Evolutionary conservation across 1,140 invertebrate species (phyloP).

Genomic region (Phenacoccus solenopsis): DNA sequence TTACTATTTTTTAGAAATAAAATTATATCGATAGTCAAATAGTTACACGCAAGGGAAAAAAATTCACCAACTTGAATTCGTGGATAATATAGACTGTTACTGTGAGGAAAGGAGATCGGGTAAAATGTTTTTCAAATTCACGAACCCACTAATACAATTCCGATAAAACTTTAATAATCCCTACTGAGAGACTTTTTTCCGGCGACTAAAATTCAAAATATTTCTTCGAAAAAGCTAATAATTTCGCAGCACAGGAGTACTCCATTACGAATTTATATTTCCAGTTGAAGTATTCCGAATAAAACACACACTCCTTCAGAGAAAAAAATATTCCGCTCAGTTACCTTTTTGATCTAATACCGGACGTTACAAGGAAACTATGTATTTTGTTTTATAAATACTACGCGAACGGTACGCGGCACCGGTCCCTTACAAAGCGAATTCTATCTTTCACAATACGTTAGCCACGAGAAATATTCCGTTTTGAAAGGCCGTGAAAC

Average conservation of each 20-base stretch:
- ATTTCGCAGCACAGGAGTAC: not conserved
- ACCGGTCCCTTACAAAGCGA: not conserved
- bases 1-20: too few species aligned
- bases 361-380: not conserved
- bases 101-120: too few species aligned
- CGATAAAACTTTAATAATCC: not conserved
- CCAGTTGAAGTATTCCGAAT: not conserved
- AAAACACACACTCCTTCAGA: not conserved
- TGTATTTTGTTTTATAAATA: conserved; percentile 4
- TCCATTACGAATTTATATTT: not conserved
- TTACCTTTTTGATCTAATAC: conserved; percentile 4
- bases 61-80: too few species aligned
- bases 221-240: not conserved
- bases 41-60: too few species aligned
- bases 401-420: too few species aligned
- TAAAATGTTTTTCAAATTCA: too few species aligned
- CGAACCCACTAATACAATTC: too few species aligned
- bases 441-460: not conserved
- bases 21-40: too few species aligned
- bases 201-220: not conserved
- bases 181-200: not conserved
- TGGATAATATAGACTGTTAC: too few species aligned
- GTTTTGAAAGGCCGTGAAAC: not conserved
- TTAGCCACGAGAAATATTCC: not conserved
- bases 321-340: conserved; percentile 11